Evolutionary conservation across 2,888 invertebrate genomes (phyloP), one percentile per base, ranked within the genome.

Genomic region (Heteromyza rotundicornis): DNA sequence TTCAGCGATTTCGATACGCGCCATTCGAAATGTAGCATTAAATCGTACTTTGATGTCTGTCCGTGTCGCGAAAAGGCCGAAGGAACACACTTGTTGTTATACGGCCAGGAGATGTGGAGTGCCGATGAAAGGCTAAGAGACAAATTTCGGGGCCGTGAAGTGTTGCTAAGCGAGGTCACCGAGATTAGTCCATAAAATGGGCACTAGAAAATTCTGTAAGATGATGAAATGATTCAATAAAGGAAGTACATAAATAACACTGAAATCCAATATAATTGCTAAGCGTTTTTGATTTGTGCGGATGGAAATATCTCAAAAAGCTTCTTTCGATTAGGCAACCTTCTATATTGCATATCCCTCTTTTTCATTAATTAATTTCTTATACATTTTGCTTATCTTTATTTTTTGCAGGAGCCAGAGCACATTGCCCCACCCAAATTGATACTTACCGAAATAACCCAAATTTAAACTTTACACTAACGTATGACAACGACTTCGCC

Each of bases 1-100:
- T 79, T 80, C 51, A 57, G 64, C 1, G 67, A 27, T 20, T 72
- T 72, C 7, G 62, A 59, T 0, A 61, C 69, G 7, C 57, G 66
- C 0, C 64, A 68, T 23, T 63, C 64, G 16, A 16, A 32, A 12
- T 74, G 74, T 59, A 74, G 73, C 22, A 68, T 70, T 52, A 47
- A 57, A 2, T 64, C 77, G 0, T 68, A 72, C 40, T 80, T 78
- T 47, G 80, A 80, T 58, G 69, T 79, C 8, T 81, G 81, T 56
- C 78, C 81, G 2, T 80, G 81, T 57, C 76, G 79, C 12, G 80
- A 80, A 44, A 75, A 71, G 47, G 81, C 80, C 1, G 81, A 81
- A 50, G 70, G 76, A n/a, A 80, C 73, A 32, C 74, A 70, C 51
- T 63, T 77, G 1, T 77, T 80, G 54, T 47, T 76, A 0, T 75